Evolutionary conservation across 2,888 invertebrate genomes (phyloP), one percentile per base, ranked within the genome.

Genomic region (Criorhina ranunculi): DNA sequence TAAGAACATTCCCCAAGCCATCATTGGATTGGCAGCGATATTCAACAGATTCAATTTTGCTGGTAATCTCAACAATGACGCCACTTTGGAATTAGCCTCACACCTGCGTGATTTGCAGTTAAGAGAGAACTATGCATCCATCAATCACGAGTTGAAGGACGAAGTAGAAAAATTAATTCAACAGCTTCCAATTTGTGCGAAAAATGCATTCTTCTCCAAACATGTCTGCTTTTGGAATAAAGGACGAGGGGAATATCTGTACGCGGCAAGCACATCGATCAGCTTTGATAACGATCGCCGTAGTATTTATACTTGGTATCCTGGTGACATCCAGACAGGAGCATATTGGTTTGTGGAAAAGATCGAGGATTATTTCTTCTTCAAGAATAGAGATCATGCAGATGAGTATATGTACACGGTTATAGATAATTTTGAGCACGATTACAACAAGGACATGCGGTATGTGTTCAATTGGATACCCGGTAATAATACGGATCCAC

Each of bases 201-300:
- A 8, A n/a, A 77, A 77, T 53, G 8, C 69, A 8, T 69, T 60
- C 42, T 69, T 69, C 35, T 12, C 53, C 11, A 12, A 8, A 0
- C 2, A 60, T 7, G 60, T 69, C 5, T 77, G 77, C 7, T 29
- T 77, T 0, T 77, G 77, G 77, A 77, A 77, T 6, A 77, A 53
- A 35, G 77, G 53, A n/a, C 31, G 35, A 2, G 11, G 35, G 5
- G 19, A 77, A 5, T 69, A 77, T 1, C 7, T 77, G 31, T 77
- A 69, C 40, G 77, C 69, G 4, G 77, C 69, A 0, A 35, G 35
- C 31, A 17, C 77, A 5, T 33, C 77, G 11, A 44, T 60, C 5
- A 69, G 69, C 35, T 35, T 35, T 5, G 77, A 77, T 35, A 24
- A 11, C 3, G 57, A 35, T 0, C 49, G 76, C 6, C 51, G 76